Conservation (phyloP, 2,113 vertebrate species). For the Oxyruncus cristatus region DNA sequence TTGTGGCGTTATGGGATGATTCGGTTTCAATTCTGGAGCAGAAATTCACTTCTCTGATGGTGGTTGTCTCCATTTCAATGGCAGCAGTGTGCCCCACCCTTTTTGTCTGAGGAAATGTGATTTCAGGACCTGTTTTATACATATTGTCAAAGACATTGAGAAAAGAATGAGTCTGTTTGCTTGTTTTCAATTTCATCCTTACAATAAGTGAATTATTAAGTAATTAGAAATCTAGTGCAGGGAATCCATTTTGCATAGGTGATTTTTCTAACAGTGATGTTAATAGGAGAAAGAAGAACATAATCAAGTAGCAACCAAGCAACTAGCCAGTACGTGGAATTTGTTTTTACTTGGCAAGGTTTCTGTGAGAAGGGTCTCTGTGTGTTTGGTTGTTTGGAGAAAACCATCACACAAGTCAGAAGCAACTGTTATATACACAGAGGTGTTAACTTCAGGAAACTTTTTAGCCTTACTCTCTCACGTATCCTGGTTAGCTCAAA, state of each 20-base stretch:
- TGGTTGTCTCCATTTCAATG: not conserved
- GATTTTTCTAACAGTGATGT: not conserved
- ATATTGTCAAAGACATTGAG: not conserved
- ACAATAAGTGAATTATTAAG: not conserved
- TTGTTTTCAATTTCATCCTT: not conserved
- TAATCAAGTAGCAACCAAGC: not conserved
- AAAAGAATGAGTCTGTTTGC: not conserved
- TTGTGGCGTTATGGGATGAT: not conserved
- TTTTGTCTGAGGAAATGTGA: not conserved
- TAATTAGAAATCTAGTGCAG: not conserved
- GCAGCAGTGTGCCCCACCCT: not conserved
- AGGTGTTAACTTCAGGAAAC: conserved; percentile 64
- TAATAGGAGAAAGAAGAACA: not conserved
- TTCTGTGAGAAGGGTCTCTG: not conserved
- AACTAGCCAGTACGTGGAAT: not conserved
- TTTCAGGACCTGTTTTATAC: not conserved
- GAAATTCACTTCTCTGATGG: not conserved
- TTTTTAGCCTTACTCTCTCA: conserved; percentile 57
- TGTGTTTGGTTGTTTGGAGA: not conserved
- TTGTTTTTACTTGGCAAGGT: not conserved
- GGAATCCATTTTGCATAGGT: not conserved
- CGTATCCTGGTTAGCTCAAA: conserved; percentile 63
- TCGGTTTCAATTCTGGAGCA: not conserved
- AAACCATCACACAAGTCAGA: not conserved
- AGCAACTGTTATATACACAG: not conserved